Conservation (phyloP, 2,113 vertebrate genomes). For the Anser cygnoides region DNA sequence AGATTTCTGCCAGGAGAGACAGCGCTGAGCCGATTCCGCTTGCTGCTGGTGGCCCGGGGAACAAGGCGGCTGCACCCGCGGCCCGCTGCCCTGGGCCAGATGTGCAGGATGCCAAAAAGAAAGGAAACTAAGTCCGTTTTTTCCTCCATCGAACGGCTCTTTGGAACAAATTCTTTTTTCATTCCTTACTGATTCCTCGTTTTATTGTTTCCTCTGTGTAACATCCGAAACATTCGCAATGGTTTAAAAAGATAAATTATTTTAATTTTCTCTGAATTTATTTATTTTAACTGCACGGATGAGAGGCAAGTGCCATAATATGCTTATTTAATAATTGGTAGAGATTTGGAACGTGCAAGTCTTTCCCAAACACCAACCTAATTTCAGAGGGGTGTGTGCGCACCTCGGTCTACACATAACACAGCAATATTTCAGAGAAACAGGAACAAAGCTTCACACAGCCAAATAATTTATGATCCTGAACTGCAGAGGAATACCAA, state of each 20-base stretch:
- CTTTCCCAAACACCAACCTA: constrained; percentile 15
- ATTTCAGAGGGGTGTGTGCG: background rate
- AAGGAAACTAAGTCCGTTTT: background rate
- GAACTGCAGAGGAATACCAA: background rate
- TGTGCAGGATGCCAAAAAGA: background rate
- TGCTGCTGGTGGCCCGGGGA: rapidly evolving
- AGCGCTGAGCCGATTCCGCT: rapidly evolving
- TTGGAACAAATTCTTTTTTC: background rate
- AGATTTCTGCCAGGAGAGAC: background rate
- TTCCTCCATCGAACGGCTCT: background rate
- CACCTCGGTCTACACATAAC: background rate
- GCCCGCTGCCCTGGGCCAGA: background rate
- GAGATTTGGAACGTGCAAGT: background rate
- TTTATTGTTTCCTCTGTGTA: background rate
- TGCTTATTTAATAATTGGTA: constrained; percentile 39
- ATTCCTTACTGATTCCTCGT: background rate
- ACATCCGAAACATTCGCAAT: background rate
- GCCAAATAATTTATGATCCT: background rate
- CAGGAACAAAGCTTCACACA: background rate
- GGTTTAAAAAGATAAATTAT: constrained; percentile 49
- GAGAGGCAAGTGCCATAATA: constrained; percentile 3
- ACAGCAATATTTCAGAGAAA: background rate
- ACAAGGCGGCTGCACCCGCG: background rate
- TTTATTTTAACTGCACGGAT: constrained; percentile 37
- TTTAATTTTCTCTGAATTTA: constrained; percentile 41